Evolutionary conservation across 2,797 vertebrate species (phyloP).

Genomic region (Limosa lapponica): DNA sequence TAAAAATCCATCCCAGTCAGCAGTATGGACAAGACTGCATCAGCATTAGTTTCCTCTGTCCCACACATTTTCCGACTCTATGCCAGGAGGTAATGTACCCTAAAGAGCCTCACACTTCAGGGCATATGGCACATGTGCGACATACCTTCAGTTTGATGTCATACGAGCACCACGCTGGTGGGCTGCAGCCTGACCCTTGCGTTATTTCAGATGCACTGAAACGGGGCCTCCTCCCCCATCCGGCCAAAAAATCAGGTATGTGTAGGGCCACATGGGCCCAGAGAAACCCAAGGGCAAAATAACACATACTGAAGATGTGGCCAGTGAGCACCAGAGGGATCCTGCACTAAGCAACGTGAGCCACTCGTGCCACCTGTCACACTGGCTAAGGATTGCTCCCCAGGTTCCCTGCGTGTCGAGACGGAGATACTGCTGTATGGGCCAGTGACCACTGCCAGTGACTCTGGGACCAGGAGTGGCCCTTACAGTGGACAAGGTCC

Average conservation of each 20-base stretch:
- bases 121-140: neutral
- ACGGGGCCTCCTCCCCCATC: neutral
- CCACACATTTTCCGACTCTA: neutral
- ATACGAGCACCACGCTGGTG: neutral
- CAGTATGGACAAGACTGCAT: neutral
- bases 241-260: neutral
- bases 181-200: neutral
- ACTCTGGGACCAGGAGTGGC: fast-evolving
- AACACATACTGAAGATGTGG: fast-evolving
- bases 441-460: neutral
- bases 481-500: neutral
- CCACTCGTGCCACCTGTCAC: fast-evolving
- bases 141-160: neutral
- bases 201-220: neutral
- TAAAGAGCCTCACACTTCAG: neutral
- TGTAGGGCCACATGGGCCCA: neutral
- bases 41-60: neutral
- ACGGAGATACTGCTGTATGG: neutral
- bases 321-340: neutral
- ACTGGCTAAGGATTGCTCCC: neutral
- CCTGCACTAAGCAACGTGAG: neutral
- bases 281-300: neutral
- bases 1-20: neutral
- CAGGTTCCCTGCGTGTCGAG: fast-evolving
- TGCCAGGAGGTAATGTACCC: neutral